Base-by-base conservation (phyloP, 2,888 invertebrate genomes). In the Eupsilia transversa region DNA sequence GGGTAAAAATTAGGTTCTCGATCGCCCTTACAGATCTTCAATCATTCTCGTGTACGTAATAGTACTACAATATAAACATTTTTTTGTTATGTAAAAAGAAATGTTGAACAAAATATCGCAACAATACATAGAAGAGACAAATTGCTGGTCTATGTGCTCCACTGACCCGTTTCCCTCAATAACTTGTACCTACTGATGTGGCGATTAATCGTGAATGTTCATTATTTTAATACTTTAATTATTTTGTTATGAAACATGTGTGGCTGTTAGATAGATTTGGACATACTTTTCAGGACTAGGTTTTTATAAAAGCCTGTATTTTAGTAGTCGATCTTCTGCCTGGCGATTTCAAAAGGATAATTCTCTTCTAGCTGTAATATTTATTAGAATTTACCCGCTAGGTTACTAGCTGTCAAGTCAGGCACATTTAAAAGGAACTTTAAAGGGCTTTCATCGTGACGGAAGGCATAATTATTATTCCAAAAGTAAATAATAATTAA, bases 131-230 rank as follows among this genome's bases (percentile, higher is more conserved):
- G 30, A 69, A 72, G 49, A 52, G 75, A 82, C 72, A 74, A 75
- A 75, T 35, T 33, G 75, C 46, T 70, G 52, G 63, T 57, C 63
- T 60, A 59, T 52, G 66, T 69, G 85, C 49, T 67, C 83, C 27
- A 74, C 43, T 85, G 67, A 83, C 84, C 85, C 17, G 72, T 52
- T 85, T 68, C 10, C 72, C 80, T 63, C 75, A 60, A 80, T 85
- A 80, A 70, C 49, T 65, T 57, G 52, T 61, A n/a, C 2, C 1
- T 38, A 57, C 70, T 66, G 66, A 69, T 66, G 65, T 41, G 57
- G 30, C 43, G 71, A 80, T 80, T 80, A 60, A 23, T 71, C 23
- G 57, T 63, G 46, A 70, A 43, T 63, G 66, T 52, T 49, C 61
- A 54, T 66, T 64, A 59, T 65, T 74, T 65, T 35, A 61, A 49